Base-by-base conservation (phyloP, 2,113 vertebrate species). In the Ptychochromis oligacanthus region DNA sequence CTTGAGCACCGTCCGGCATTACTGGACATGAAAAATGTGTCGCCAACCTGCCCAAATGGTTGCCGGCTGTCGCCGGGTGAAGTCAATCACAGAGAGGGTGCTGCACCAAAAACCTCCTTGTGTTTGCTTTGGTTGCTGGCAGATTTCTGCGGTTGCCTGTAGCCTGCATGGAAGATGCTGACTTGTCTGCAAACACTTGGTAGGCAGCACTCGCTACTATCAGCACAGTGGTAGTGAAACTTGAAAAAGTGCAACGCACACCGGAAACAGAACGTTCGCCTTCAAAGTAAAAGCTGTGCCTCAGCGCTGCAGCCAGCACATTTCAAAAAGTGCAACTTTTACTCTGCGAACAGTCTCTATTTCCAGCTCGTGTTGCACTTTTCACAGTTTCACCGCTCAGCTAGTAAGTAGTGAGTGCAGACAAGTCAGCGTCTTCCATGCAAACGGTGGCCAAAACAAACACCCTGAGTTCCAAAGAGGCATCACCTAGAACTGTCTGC, bases 1-100 rank as follows among this genome's bases (percentile, higher is more conserved):
- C n/a, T 26, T 65, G n/a, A n/a, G 36, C 0, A 13, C 13, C 62
- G 3, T n/a, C n/a, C n/a, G n/a, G n/a, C n/a, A n/a, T n/a, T 7
- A 36, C 6, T 0, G 40, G 7, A 43, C 62, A 43, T 36, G 4
- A 36, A 36, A 36, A 36, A 36, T 36, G 31, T 34, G 31, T 34
- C 5, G 3, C 5, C 31, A n/a, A n/a, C n/a, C n/a, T n/a, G n/a
- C 31, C 31, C 31, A 65, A 34, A 4, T 12, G 40, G 36, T 64
- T 64, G 62, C 36, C 24, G 40, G n/a, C 43, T 24, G 7, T 4
- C 5, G 31, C 31, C 5, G 31, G 31, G 31, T 34, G 31, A 34
- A 34, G 5, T 34, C 31, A 5, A 5, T 34, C 31, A 34, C 31
- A 34, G n/a, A n/a, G n/a, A n/a, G n/a, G n/a, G n/a, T n/a, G n/a